Evolutionary conservation across 23 tunicate genomes (phyloP), one percentile per base, ranked within the genome.

Genomic region (Trididemnum clinides): DNA sequence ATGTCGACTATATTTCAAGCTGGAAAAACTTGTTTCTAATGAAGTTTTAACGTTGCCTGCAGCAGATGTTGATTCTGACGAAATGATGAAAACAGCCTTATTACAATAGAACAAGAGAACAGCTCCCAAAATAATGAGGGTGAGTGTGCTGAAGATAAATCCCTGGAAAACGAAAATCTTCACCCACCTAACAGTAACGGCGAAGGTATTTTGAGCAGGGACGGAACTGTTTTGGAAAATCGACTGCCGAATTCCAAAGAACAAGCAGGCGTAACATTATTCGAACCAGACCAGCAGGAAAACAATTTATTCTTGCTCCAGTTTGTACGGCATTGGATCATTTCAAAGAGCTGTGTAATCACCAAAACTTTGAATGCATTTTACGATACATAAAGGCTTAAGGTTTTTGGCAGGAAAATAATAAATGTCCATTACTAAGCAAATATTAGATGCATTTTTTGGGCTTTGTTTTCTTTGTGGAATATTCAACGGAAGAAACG

Each of bases 11-110:
- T 66, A 66, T 66, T 66, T 66, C 12, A 66, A 66, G 75, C 37
- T 28, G 37, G 31, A 36, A 66, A 66, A 66, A 4, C 36, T 20
- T 66, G 75, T 29, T 66, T 23, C 75, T 28, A 31, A 19, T 66
- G 31, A 66, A 66, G 75, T 31, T 66, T 66, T 66, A 37, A 66
- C 75, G 75, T 66, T 32, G 75, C 75, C n/a, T 28, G 37, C 37
- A 66, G 75, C 75, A 28, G 75, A 66, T 66, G 75, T 66, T 66
- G 75, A 66, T 66, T 66, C 75, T 66, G 69, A 62, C 69, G n/a
- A n/a, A n/a, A n/a, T n/a, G n/a, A n/a, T n/a, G n/a, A n/a, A n/a
- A n/a, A n/a, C n/a, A n/a, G n/a, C n/a, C n/a, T n/a, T n/a, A n/a
- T n/a, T n/a, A n/a, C n/a, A n/a, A n/a, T n/a, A n/a, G n/a, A n/a